Evolutionary conservation across 92 coral and sea anemone species (phyloP).

Genomic region (Zoanthus gigantus): DNA sequence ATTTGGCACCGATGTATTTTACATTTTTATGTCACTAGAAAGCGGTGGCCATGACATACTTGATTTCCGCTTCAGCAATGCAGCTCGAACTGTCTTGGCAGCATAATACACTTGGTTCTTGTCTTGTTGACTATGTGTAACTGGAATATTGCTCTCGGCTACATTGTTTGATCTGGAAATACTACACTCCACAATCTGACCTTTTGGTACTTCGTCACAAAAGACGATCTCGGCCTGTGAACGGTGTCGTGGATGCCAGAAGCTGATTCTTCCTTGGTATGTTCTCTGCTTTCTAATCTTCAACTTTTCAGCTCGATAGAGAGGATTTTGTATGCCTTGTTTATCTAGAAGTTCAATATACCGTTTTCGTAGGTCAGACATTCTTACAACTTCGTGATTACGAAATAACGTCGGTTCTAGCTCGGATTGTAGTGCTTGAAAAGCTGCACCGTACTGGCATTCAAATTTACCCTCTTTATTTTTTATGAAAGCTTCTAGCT

Average conservation of each 20-base stretch:
- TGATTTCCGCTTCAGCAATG: conserved; percentile 51
- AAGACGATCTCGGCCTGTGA: conserved; percentile 63
- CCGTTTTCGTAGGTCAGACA: conserved; percentile 52
- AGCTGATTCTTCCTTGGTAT: conserved; percentile 62
- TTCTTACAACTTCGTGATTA: conserved; percentile 47
- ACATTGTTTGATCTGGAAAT: conserved; percentile 40
- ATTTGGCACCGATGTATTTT: conserved; percentile 41
- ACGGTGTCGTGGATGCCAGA: conserved; percentile 64
- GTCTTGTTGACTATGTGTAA: background rate
- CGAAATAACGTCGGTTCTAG: conserved; percentile 53
- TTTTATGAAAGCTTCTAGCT: conserved; percentile 37
- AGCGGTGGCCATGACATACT: conserved; percentile 64
- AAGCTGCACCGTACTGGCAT: conserved; percentile 55
- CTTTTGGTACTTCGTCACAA: conserved; percentile 60
- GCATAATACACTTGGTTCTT: conserved; percentile 42
- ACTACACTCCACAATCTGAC: conserved; percentile 27
- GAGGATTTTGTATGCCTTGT: conserved; percentile 58
- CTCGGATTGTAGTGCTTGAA: conserved; percentile 55
- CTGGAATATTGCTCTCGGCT: conserved; percentile 22
- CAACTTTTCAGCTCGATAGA: conserved; percentile 68
- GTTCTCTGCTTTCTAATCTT: conserved; percentile 66
- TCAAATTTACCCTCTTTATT: conserved; percentile 55
- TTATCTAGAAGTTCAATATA: conserved; percentile 34
- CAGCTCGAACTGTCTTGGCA: conserved; percentile 63
- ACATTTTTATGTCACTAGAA: conserved; percentile 36